Percentiles rank a stretch among this genome's conserved stretches.
Evolutionary conservation across 1,140 invertebrate species (phyloP).

Genomic region (Psix sp.): DNA sequence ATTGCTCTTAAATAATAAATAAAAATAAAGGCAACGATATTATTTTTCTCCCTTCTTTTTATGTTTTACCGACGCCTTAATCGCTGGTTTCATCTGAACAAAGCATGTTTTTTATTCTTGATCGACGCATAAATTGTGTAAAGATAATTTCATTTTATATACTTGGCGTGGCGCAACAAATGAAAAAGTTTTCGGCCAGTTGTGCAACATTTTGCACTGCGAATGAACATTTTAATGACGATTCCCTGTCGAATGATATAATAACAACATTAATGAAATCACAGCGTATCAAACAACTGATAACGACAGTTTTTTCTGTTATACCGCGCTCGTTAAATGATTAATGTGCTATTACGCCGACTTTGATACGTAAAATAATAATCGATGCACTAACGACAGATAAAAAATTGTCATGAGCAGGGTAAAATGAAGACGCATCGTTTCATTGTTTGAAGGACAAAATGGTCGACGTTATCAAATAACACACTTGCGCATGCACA

Average conservation of each 20-base stretch:
- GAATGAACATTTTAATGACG: constrained; percentile 17
- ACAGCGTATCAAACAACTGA: constrained; percentile 10
- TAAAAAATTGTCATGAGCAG: constrained; percentile 26
- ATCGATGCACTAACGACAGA: constrained; percentile 12
- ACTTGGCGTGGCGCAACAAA: too few relatives aligned
- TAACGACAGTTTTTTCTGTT: constrained; percentile 10
- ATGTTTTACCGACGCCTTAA: too few relatives aligned
- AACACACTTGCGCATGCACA: constrained; percentile 31
- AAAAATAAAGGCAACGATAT: too few relatives aligned
- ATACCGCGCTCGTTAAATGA: constrained; percentile 9
- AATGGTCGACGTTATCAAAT: constrained; percentile 38
- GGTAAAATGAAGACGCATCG: constrained; percentile 19
- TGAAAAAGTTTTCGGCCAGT: too few relatives aligned
- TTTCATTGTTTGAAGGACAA: constrained; percentile 35
- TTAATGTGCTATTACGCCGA: constrained; percentile 24
- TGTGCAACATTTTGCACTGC: too few relatives aligned
- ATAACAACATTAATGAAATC: constrained; percentile 15
- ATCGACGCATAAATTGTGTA: too few relatives aligned
- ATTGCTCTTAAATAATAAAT: too few relatives aligned
- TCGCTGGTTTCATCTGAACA: too few relatives aligned
- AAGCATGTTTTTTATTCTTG: too few relatives aligned
- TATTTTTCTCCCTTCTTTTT: too few relatives aligned
- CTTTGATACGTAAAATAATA: constrained; percentile 41
- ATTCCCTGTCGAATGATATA: constrained; percentile 12
- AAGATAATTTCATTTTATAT: too few relatives aligned